These are phyloP conservation scores for Hydractinia echinata DNA, from an alignment of 30 jellyfish, hydroid and myxozoan genomes.

Conservation along the genomic window DNA sequence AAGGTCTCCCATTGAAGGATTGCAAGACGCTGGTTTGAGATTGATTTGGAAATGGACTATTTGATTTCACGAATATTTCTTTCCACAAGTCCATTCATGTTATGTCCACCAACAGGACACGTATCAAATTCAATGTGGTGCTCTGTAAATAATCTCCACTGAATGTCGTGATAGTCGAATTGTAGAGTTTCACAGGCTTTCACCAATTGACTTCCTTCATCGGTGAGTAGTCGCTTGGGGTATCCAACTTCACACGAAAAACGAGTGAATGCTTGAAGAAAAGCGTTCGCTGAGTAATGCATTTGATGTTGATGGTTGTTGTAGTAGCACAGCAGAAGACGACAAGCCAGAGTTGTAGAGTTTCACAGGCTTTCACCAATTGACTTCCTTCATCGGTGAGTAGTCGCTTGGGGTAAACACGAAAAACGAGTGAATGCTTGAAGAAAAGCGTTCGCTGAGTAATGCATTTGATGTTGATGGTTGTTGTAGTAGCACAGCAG, in stretches of 20 bases:
- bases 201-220: conserved; percentile 2
- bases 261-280: conserved; percentile 15
- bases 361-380: no score
- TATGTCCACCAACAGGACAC: conserved; percentile 29
- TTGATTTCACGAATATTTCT: conserved; percentile 16
- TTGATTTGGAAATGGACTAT: neutral
- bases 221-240: conserved; percentile 14
- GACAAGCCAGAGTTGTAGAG: neutral
- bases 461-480: no score
- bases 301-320: conserved; percentile 13
- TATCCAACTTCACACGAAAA: conserved; percentile 2
- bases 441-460: neutral
- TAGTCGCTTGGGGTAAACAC: conserved; percentile 10
- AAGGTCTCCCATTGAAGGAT: conserved; percentile 29
- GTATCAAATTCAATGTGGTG: conserved; percentile 9
- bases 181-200: neutral
- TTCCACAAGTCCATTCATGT: conserved; percentile 26
- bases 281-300: conserved; percentile 9
- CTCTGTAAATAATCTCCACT: neutral
- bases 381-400: no score
- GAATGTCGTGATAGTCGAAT: neutral
- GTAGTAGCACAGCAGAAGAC: conserved; percentile 18
- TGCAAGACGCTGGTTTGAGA: neutral
- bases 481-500: no score
- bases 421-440: conserved; percentile 9